Conservation (phyloP, 2,113 vertebrate genomes). For the rat (Rattus norvegicus) region GRCr8 NC_086030.1:48830501-48831000, state of each 20-base stretch:
- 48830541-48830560: background rate
- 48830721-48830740: background rate
- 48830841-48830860: background rate
- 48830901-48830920: background rate
- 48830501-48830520: background rate
- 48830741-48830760: background rate
- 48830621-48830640: background rate
- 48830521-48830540: background rate
- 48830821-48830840: background rate
- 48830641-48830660: background rate
- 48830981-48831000: background rate
- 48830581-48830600: background rate
- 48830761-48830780: background rate
- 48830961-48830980: background rate
- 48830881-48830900: background rate
- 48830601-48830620: constrained; percentile 8
- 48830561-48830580: background rate
- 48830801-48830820: background rate
- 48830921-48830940: background rate
- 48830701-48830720: constrained; percentile 35
- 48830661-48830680: background rate
- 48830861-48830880: background rate
- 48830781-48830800: constrained; percentile 17
- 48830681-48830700: background rate
- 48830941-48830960: background rate